phyloP scores from a whole-genome alignment of 2,113 vertebrate species.

The Rhea americana region DNA sequence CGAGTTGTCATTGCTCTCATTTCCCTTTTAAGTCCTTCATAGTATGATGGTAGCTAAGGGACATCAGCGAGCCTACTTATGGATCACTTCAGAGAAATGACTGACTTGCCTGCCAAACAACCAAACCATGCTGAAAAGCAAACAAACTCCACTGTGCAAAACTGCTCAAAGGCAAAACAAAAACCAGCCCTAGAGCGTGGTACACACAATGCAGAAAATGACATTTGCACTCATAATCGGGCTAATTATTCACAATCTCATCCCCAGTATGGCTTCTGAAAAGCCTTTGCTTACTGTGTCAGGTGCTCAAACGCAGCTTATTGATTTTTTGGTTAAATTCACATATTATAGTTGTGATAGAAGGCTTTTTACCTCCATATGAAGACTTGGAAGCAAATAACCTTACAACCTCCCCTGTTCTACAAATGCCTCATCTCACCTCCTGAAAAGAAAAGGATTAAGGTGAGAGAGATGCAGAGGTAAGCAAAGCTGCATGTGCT shows the following conservation, averaged over 20 bases:
- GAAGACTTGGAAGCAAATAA: not conserved
- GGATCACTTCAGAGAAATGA: not conserved
- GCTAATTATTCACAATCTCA: not conserved
- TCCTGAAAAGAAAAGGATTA: not conserved
- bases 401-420: not conserved
- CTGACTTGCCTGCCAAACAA: not conserved
- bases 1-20: accelerated
- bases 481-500: not conserved
- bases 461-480: not conserved
- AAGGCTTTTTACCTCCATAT: not conserved
- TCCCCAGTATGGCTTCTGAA: accelerated
- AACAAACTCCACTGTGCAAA: not conserved
- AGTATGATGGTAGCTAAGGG: not conserved
- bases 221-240: accelerated
- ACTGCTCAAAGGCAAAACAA: not conserved
- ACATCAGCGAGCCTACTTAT: not conserved
- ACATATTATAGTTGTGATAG: not conserved
- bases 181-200: not conserved
- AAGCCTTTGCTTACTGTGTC: not conserved
- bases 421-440: not conserved
- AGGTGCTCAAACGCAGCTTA: not conserved
- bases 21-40: not conserved
- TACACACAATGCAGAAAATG: too few relatives aligned
- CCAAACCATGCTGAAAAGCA: not conserved
- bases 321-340: not conserved